Percentiles rank a stretch among this genome's conserved stretches.
These are phyloP conservation scores for Cossypha heuglini DNA, from an alignment of 2,797 vertebrate species.

Conservation along the genomic window DNA sequence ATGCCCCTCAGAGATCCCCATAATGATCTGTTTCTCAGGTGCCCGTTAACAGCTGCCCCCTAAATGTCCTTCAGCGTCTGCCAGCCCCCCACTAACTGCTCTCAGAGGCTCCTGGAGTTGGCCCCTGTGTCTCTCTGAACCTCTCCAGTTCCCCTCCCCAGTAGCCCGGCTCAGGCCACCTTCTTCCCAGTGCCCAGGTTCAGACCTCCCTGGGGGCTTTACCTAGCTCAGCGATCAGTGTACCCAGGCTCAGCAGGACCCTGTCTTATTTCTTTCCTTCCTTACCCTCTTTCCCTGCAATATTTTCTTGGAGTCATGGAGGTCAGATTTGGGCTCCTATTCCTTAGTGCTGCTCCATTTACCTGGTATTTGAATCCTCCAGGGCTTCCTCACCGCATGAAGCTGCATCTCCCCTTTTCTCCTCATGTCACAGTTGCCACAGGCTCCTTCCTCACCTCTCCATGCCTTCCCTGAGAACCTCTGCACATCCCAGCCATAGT, in stretches of 20 bases:
- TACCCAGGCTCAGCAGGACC: neutral
- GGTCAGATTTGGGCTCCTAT: neutral
- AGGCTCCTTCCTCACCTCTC: neutral
- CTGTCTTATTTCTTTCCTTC: neutral
- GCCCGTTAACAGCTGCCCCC: neutral
- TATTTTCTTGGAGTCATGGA: neutral
- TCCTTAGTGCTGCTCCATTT: neutral
- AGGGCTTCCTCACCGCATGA: neutral
- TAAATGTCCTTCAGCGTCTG: neutral
- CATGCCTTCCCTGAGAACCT: neutral
- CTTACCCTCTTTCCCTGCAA: neutral
- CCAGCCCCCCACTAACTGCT: neutral
- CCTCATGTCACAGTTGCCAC: neutral
- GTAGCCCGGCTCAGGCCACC: neutral
- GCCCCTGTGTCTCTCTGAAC: neutral
- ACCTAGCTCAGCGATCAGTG: neutral
- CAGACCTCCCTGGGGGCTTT: neutral
- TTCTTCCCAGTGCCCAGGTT: neutral
- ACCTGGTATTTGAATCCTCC: neutral
- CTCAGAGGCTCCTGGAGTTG: neutral
- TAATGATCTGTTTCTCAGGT: neutral
- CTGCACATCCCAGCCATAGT: neutral
- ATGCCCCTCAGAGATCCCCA: neutral
- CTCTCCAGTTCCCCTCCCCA: neutral
- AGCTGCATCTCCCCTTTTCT: neutral